phyloP scores from a whole-genome alignment of 2,797 vertebrate species.

The Gymnoscopelus microlampas region DNA sequence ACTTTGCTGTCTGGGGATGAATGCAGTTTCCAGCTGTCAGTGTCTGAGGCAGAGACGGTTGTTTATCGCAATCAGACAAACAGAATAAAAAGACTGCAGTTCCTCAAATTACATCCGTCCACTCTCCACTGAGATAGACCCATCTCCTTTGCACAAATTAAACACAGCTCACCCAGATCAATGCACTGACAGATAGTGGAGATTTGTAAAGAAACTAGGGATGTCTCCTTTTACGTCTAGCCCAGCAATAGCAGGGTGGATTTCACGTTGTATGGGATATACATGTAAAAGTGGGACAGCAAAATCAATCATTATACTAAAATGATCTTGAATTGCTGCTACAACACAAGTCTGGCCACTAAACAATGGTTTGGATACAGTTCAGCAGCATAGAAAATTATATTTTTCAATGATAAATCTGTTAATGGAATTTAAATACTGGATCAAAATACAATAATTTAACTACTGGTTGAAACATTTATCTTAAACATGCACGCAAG shows the following conservation, averaged over 20 bases:
- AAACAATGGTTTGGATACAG: no score
- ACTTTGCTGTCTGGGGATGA: conserved; percentile 52
- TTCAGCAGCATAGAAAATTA: neutral
- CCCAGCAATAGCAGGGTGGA: no score
- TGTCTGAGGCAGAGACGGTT: conserved; percentile 56
- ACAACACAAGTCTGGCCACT: no score
- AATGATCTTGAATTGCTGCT: no score
- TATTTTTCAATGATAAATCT: neutral
- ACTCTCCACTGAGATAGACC: conserved; percentile 27
- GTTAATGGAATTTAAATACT: no score
- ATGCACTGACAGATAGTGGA: conserved; percentile 29
- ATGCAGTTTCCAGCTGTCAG: conserved; percentile 60
- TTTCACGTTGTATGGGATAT: no score
- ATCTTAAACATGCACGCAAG: no score
- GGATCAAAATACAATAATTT: no score
- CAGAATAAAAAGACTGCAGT: conserved; percentile 32
- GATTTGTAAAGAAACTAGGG: neutral
- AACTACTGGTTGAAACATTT: no score
- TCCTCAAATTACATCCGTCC: conserved; percentile 61
- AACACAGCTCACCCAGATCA: conserved; percentile 31
- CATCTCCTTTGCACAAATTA: conserved; percentile 17
- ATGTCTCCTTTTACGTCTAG: no score
- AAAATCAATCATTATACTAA: no score
- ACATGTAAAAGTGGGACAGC: no score
- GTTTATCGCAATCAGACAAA: conserved; percentile 63